A percentile compares a stretch with the other conserved stretches of the same genome.
Conservation (phyloP, 2,113 vertebrate genomes). For the Okapia johnstoni region DNA sequence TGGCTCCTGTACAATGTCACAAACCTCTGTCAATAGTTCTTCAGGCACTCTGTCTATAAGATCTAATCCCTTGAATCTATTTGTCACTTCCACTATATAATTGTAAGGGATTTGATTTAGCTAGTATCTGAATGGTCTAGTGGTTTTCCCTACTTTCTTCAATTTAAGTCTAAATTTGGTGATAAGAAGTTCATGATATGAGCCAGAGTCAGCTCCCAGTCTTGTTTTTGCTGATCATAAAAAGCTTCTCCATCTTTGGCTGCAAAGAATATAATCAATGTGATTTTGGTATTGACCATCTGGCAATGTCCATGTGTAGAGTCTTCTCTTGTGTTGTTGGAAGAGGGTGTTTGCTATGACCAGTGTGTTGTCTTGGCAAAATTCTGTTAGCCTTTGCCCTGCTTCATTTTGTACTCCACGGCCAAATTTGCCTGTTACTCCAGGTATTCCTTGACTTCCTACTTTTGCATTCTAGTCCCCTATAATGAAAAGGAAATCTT, state of each 20-base stretch:
- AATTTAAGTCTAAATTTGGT: not conserved
- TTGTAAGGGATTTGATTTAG: not conserved
- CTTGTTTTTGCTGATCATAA: not conserved
- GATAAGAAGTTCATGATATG: not conserved
- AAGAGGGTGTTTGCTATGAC: not conserved
- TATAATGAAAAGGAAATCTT: not conserved
- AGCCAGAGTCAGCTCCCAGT: not conserved
- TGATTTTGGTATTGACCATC: not conserved
- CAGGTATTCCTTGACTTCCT: not conserved
- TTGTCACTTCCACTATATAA: not conserved
- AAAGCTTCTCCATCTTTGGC: not conserved
- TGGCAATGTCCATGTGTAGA: not conserved
- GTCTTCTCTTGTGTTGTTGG: not conserved
- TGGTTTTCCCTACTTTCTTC: not conserved
- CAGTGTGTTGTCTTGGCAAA: not conserved
- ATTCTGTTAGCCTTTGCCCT: not conserved
- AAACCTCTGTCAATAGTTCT: not conserved
- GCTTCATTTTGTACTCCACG: accelerated
- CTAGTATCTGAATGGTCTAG: not conserved
- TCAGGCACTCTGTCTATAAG: not conserved
- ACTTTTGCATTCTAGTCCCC: not conserved
- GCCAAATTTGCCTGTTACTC: not conserved
- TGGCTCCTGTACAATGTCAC: not conserved
- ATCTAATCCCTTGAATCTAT: not conserved
- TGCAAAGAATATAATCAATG: not conserved